These are phyloP conservation scores for Drosophila neutralis DNA, from an alignment of 2,888 invertebrate genomes.

Conservation along the genomic window DNA sequence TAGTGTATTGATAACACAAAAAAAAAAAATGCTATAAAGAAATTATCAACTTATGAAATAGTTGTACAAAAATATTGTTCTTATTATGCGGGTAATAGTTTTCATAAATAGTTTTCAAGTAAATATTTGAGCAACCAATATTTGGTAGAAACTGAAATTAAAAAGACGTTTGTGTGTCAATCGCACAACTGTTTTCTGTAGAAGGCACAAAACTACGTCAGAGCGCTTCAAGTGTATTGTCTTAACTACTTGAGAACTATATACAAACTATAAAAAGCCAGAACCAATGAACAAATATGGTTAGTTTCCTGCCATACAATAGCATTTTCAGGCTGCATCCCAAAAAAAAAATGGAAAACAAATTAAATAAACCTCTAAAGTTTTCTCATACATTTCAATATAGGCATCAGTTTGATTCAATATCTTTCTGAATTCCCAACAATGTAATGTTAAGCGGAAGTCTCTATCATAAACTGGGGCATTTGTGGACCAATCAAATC, in stretches of 20 bases:
- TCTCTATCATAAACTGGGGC: background rate
- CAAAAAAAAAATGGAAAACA: background rate
- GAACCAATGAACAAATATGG: background rate
- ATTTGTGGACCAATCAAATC: conserved; percentile 14
- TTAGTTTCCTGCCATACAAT: background rate
- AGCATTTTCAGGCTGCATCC: background rate
- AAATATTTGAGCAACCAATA: conserved; percentile 21
- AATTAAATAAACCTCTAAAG: background rate
- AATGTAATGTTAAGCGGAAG: conserved; percentile 10
- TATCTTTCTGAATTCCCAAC: background rate
- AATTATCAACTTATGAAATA: background rate
- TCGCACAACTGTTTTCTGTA: conserved; percentile 13
- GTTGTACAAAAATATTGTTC: background rate
- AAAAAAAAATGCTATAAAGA: background rate
- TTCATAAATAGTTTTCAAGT: background rate
- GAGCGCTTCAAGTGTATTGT: background rate
- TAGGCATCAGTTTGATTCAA: background rate
- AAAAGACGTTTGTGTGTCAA: conserved; percentile 8
- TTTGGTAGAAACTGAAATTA: background rate
- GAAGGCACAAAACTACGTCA: conserved; percentile 15
- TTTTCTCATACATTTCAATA: background rate
- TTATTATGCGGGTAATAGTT: conserved; percentile 1
- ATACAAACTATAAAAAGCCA: background rate
- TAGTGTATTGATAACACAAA: background rate
- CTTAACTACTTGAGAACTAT: background rate